These are phyloP conservation scores for Antheraea mylitta DNA, from an alignment of 1,140 invertebrate genomes.

Conservation along the genomic window DNA sequence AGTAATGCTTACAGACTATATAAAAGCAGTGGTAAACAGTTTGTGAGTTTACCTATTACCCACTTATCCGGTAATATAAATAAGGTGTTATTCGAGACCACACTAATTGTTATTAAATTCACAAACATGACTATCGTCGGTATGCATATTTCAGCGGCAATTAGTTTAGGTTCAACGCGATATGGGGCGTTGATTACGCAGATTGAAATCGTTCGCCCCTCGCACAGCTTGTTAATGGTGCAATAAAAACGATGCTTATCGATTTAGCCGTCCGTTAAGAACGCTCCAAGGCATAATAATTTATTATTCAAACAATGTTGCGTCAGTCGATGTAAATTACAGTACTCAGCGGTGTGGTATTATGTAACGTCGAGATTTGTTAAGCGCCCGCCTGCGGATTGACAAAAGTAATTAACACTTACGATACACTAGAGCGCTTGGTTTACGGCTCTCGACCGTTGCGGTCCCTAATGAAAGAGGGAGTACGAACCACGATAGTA, in stretches of 20 bases:
- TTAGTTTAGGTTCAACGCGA: slow-evolving; percentile 47
- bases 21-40: neutral
- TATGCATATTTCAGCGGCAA: slow-evolving; percentile 35
- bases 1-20: neutral
- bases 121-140: no score
- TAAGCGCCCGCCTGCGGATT: slow-evolving; percentile 57
- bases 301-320: slow-evolving; percentile 62
- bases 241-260: slow-evolving; percentile 73
- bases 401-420: slow-evolving; percentile 74
- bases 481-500: slow-evolving; percentile 44
- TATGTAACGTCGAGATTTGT: slow-evolving; percentile 62
- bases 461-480: slow-evolving; percentile 47
- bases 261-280: slow-evolving; percentile 65
- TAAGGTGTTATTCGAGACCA: no score
- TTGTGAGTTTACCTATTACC: neutral
- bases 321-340: slow-evolving; percentile 53
- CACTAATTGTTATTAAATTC: no score
- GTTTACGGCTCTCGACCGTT: slow-evolving; percentile 56
- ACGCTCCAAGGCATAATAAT: slow-evolving; percentile 62
- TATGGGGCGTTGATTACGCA: slow-evolving; percentile 69
- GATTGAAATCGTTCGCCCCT: slow-evolving; percentile 65
- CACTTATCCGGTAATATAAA: no score
- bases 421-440: slow-evolving; percentile 59
- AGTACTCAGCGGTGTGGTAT: slow-evolving; percentile 47
- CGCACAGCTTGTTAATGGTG: slow-evolving; percentile 67